A percentile compares a stretch with the other conserved stretches of the same genome.
phyloP scores from a whole-genome alignment of 2,797 vertebrate genomes.

The Pampus argenteus region DNA sequence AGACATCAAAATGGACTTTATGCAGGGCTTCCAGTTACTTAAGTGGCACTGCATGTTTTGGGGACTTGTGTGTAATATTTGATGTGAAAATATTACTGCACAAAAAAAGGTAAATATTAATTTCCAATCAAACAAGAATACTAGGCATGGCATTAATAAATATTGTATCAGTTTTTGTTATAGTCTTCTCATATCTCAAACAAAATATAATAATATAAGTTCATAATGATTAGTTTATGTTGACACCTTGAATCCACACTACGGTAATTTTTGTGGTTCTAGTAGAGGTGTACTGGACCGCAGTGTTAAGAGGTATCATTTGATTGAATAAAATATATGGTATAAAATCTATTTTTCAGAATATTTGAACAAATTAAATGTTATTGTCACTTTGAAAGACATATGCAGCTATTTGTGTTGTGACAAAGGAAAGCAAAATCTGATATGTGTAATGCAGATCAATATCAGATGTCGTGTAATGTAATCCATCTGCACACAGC shows the following conservation, averaged over 20 bases:
- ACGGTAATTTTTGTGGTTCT: not conserved
- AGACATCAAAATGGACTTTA: constrained; percentile 41
- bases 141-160: not conserved
- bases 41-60: constrained; percentile 25
- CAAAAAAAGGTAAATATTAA: constrained; percentile 2
- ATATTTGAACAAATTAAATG: not conserved
- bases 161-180: not conserved
- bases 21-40: constrained; percentile 26
- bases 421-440: not conserved
- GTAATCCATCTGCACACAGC: not conserved
- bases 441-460: not conserved
- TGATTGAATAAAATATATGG: not conserved
- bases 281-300: not conserved
- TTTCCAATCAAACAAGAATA: not conserved
- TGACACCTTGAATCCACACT: not conserved
- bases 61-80: constrained; percentile 14
- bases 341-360: not conserved
- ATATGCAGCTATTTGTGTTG: not conserved
- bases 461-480: not conserved
- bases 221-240: not conserved
- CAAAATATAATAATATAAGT: not conserved
- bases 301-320: not conserved
- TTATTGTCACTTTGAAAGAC: not conserved
- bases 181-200: not conserved
- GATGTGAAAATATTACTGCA: constrained; percentile 4